Conservation (phyloP, 92 coral and sea anemone species). For the Palythoa caribaeorum region DNA sequence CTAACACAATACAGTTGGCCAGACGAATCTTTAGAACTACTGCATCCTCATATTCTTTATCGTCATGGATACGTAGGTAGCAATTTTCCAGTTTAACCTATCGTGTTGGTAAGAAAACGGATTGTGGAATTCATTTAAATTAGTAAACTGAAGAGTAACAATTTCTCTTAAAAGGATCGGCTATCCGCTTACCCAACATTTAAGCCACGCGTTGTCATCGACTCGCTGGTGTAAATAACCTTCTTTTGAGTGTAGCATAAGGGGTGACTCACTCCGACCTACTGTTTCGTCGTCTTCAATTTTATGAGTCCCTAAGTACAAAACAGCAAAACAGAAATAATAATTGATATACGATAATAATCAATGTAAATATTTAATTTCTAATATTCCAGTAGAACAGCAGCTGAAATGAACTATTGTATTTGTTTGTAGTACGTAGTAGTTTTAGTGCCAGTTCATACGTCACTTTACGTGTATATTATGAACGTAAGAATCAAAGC, state of each 20-base stretch:
- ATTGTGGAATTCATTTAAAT: neutral
- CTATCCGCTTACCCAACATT: conserved; percentile 81
- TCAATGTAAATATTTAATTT: neutral
- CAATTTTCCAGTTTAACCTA: conserved; percentile 77
- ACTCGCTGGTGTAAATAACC: conserved; percentile 83
- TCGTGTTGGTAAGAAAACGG: neutral
- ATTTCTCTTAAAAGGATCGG: neutral
- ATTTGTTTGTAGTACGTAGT: too few species aligned
- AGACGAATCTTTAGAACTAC: conserved; percentile 79
- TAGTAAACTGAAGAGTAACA: neutral
- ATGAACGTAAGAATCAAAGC: too few species aligned
- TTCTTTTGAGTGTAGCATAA: conserved; percentile 27
- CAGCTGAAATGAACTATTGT: too few species aligned
- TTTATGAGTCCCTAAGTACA: neutral
- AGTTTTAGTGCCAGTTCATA: too few species aligned
- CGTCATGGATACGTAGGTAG: conserved; percentile 67
- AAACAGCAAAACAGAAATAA: neutral
- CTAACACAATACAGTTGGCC: conserved; percentile 77
- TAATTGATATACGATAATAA: neutral
- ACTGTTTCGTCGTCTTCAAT: neutral
- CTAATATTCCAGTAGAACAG: too few species aligned
- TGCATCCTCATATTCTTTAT: conserved; percentile 57
- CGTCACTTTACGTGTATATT: too few species aligned
- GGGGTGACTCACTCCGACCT: neutral
- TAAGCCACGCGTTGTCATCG: conserved; percentile 80